These are phyloP conservation scores for Paratrypauchen microcephalus DNA, from an alignment of 2,797 vertebrate species.

Conservation along the genomic window DNA sequence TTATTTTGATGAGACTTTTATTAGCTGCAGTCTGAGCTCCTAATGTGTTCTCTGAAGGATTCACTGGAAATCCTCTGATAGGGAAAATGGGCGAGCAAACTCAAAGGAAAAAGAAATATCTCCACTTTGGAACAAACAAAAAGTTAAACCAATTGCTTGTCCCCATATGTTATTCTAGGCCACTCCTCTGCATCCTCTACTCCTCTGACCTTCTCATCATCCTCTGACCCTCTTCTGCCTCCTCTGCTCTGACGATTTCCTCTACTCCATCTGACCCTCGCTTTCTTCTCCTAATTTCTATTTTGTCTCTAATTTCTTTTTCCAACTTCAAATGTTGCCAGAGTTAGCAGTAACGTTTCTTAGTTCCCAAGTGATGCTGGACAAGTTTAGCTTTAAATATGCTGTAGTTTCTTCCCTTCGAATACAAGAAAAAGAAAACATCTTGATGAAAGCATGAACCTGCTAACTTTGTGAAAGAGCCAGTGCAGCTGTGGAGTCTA, in stretches of 20 bases:
- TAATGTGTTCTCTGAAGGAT: slow-evolving; percentile 70
- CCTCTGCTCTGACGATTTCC: too few species aligned
- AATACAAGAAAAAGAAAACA: background rate
- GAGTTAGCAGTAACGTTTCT: background rate
- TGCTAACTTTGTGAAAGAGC: background rate
- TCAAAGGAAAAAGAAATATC: slow-evolving; percentile 32
- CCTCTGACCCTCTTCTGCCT: too few species aligned
- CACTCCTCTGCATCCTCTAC: too few species aligned
- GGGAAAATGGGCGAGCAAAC: slow-evolving; percentile 20
- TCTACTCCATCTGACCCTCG: too few species aligned
- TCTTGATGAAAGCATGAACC: background rate
- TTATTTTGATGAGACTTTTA: slow-evolving; percentile 78
- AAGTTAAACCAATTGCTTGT: background rate
- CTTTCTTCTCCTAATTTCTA: too few species aligned
- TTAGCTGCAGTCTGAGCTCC: slow-evolving; percentile 66
- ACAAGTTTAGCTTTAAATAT: background rate
- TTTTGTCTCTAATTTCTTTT: background rate
- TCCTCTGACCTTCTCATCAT: too few species aligned
- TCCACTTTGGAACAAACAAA: slow-evolving; percentile 3
- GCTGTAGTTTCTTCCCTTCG: too few species aligned
- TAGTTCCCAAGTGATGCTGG: background rate
- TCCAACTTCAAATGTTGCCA: background rate
- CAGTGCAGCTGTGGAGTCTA: background rate
- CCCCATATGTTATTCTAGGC: too few species aligned
- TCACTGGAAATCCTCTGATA: slow-evolving; percentile 56